Percentiles rank a stretch among this genome's conserved stretches.
These are phyloP conservation scores for Drosophila santomea DNA, from an alignment of 1,140 invertebrate genomes.

Conservation along the genomic window DNA sequence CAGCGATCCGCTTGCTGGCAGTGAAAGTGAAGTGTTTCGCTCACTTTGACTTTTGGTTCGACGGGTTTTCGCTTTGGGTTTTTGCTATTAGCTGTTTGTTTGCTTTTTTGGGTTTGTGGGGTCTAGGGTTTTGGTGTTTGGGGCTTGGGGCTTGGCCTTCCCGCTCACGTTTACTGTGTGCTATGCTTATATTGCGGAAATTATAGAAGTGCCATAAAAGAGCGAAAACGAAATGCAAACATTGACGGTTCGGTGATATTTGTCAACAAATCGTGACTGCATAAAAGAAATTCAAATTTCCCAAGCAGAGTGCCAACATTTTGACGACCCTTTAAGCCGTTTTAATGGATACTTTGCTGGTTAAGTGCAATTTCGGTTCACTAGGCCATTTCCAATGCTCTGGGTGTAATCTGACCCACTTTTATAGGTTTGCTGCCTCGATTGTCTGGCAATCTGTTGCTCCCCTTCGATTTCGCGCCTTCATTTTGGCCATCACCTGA, in stretches of 20 bases:
- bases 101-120: not conserved
- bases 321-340: conserved; percentile 15
- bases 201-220: conserved; percentile 58
- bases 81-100: conserved; percentile 36
- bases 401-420: conserved; percentile 68
- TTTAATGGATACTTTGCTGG: conserved; percentile 40
- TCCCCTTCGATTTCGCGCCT: conserved; percentile 47
- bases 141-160: conserved; percentile 20
- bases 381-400: conserved; percentile 27
- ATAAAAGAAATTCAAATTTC: conserved; percentile 49
- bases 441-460: conserved; percentile 9
- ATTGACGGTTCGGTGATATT: conserved; percentile 20
- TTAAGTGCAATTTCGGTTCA: conserved; percentile 36
- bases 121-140: not conserved
- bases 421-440: conserved; percentile 24
- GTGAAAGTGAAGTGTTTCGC: conserved; percentile 66
- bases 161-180: conserved; percentile 35
- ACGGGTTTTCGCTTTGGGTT: conserved; percentile 20
- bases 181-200: conserved; percentile 51
- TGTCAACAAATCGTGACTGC: conserved; percentile 74
- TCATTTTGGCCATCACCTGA: conserved; percentile 21
- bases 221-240: conserved; percentile 22
- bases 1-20: conserved; percentile 19
- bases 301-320: conserved; percentile 5
- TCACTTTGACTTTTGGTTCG: conserved; percentile 37